These are phyloP conservation scores for Charadrius vociferus DNA, from an alignment of 2,113 vertebrate genomes.

Conservation along the genomic window DNA sequence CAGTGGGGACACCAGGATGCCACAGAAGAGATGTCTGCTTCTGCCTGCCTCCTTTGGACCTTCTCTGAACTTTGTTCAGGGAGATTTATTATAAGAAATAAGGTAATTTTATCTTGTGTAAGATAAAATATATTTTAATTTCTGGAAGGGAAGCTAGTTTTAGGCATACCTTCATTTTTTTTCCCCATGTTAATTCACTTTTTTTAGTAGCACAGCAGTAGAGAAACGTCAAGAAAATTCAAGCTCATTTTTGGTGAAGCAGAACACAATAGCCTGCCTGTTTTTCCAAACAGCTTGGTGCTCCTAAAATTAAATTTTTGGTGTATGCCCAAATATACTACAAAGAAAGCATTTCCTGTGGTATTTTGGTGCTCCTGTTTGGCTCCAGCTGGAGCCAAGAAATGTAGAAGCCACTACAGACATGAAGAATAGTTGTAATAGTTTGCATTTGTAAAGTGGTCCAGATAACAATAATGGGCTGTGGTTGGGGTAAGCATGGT, in stretches of 20 bases:
- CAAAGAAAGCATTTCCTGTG: neutral
- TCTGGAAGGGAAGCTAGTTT: neutral
- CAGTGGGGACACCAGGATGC: neutral
- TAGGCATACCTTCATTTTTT: neutral
- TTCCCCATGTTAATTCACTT: neutral
- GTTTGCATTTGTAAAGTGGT: neutral
- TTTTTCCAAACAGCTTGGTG: neutral
- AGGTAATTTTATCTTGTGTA: neutral
- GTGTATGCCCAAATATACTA: neutral
- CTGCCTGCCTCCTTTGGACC: neutral
- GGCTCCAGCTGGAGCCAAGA: neutral
- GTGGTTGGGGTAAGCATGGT: neutral
- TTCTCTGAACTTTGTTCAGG: neutral
- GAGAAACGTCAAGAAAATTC: neutral
- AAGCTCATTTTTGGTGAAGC: neutral
- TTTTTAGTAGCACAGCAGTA: neutral
- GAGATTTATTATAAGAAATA: neutral
- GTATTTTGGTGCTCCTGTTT: conserved; percentile 2
- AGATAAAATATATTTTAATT: neutral
- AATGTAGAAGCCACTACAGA: neutral
- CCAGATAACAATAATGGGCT: neutral
- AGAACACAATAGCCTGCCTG: neutral
- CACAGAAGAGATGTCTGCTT: neutral
- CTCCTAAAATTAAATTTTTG: neutral
- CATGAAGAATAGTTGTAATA: neutral